phyloP scores from a whole-genome alignment of 2,888 invertebrate species.

The Drosophila parthenogenetica region DNA sequence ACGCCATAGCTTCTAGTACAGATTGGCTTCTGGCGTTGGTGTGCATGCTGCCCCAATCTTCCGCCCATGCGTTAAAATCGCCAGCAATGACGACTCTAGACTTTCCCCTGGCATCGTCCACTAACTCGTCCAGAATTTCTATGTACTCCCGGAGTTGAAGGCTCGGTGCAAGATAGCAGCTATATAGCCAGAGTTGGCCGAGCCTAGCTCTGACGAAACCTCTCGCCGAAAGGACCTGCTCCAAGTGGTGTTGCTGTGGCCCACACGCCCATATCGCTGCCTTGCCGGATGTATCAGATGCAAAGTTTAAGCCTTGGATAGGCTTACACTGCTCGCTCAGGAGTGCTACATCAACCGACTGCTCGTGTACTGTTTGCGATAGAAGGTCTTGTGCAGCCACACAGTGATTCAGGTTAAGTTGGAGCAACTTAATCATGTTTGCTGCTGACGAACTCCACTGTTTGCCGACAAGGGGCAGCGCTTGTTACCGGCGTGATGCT shows the following conservation, averaged over 20 bases:
- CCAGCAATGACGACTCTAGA: background rate
- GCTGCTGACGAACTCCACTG: too few relatives aligned
- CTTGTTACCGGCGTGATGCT: too few relatives aligned
- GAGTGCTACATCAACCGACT: too few relatives aligned
- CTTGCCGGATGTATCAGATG: background rate
- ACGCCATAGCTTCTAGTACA: background rate
- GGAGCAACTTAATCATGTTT: too few relatives aligned
- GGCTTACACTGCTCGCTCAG: too few relatives aligned
- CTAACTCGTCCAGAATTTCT: background rate
- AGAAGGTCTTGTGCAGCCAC: too few relatives aligned
- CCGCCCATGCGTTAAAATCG: constrained; percentile 3
- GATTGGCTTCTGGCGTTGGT: background rate
- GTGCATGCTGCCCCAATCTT: background rate
- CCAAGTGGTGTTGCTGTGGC: too few relatives aligned
- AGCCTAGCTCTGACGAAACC: background rate
- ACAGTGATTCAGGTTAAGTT: too few relatives aligned
- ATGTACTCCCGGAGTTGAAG: background rate
- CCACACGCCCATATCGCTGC: background rate
- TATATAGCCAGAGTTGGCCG: background rate
- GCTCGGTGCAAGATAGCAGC: background rate
- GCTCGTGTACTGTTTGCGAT: too few relatives aligned
- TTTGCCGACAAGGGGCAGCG: too few relatives aligned
- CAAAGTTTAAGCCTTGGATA: background rate
- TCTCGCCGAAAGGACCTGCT: too few relatives aligned
- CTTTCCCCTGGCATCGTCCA: background rate